A percentile compares a stretch with the other conserved stretches of the same genome.
Conservation (phyloP, 2,113 vertebrate genomes). For the Osmerus mordax region DNA sequence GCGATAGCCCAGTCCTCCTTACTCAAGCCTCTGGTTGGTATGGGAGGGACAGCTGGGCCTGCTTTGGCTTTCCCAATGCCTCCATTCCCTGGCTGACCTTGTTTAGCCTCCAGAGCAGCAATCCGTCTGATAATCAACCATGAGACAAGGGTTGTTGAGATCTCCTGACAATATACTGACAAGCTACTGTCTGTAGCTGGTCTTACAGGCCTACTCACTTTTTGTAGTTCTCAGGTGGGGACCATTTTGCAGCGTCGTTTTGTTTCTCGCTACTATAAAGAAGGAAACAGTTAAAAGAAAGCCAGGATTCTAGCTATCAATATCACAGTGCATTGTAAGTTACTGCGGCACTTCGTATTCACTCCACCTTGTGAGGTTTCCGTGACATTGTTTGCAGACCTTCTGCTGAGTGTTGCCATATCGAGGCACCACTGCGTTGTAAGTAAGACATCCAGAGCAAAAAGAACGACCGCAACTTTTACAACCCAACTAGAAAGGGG, state of each 20-base stretch:
- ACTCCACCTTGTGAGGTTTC: constrained; percentile 82
- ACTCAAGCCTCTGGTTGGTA: constrained; percentile 67
- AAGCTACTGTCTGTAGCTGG: not conserved
- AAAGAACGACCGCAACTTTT: constrained; percentile 85
- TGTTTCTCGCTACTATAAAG: constrained; percentile 70
- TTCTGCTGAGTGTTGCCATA: constrained; percentile 83
- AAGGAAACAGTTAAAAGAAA: not conserved
- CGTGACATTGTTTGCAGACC: constrained; percentile 89
- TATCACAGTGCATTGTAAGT: not conserved
- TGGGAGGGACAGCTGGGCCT: not conserved
- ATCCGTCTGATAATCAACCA: constrained; percentile 74
- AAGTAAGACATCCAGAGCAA: constrained; percentile 85
- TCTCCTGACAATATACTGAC: not conserved
- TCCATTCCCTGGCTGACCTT: constrained; percentile 63
- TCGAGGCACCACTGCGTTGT: constrained; percentile 78
- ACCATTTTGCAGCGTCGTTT: constrained; percentile 75
- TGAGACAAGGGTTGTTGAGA: not conserved
- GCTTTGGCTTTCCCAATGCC: constrained; percentile 37
- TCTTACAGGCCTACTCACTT: constrained; percentile 73
- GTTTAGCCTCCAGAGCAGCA: constrained; percentile 85
- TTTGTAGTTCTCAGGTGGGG: constrained; percentile 89
- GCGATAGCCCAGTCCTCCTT: constrained; percentile 85
- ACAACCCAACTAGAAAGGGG: constrained; percentile 81
- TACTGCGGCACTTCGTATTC: not conserved
- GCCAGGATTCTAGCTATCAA: not conserved